Evolutionary conservation across 2,797 vertebrate genomes (phyloP), one percentile per base, ranked within the genome.

Genomic region (Sebastolobus alascanus): DNA sequence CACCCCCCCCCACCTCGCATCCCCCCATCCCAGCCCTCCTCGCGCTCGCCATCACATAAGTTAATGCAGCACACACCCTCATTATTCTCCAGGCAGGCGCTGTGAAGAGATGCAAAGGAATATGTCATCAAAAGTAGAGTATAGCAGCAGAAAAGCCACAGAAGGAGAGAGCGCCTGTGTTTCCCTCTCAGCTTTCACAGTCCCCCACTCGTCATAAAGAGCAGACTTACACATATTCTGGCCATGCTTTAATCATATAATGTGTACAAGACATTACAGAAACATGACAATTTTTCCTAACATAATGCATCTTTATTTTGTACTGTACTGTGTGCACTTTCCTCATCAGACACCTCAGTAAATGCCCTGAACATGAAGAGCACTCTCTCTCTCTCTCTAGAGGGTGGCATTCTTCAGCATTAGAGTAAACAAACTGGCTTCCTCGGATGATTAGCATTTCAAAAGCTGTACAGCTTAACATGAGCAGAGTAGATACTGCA

Each of bases 31-130:
- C 60, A 38, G 66, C 79, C 77, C 86, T 83, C 83, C 88, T 73
- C 86, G 59, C 56, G 66, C 90, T 89, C 75, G 13, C 89, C 90
- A 92, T 94, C 94, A 95, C 93, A 93, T 94, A 95, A 94, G 92
- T 93, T 93, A 93, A 93, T 93, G 91, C 94, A 93, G 93, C 91
- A 93, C 91, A 88, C 89, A 90, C 86, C 81, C 90, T 93, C 88
- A 92, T 93, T 92, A 94, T 92, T 89, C 87, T 87, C 75, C 75
- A 64, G 87, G 84, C 91, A 83, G 77, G 77, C 73, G 7, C 81
- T 83, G 81, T 52, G 83, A 85, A 73, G 75, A 88, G 84, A 91
- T 86, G 88, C 89, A 90, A 91, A 90, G 75, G 85, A 92, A 92
- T 82, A 92, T 91, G 86, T 85, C 90, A 91, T 91, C 89, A 90